phyloP scores from a whole-genome alignment of 2,888 invertebrate genomes.

The Choreutis nemorana region DNA sequence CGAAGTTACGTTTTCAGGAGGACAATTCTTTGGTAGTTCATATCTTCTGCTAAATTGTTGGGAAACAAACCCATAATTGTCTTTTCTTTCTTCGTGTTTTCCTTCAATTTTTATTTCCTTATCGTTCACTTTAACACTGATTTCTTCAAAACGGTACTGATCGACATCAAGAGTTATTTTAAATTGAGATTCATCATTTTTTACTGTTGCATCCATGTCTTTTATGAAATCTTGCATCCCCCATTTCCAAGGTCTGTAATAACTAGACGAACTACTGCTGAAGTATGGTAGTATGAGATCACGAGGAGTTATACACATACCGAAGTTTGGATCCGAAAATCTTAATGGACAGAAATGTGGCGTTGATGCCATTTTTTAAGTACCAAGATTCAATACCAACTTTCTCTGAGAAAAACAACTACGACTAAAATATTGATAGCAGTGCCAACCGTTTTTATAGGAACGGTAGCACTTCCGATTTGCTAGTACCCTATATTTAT shows the following conservation, averaged over 20 bases:
- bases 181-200: conserved; percentile 31
- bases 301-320: conserved; percentile 20
- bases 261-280: conserved; percentile 18
- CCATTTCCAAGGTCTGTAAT: conserved; percentile 27
- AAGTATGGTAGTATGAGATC: conserved; percentile 23
- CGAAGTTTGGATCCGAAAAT: conserved; percentile 20
- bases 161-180: conserved; percentile 72
- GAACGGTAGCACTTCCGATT: conserved; percentile 17
- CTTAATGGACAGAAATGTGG: conserved; percentile 16
- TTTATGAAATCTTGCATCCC: conserved; percentile 16
- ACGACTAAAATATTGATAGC: conserved; percentile 15
- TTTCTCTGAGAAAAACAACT: too few species aligned
- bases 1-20: conserved; percentile 24
- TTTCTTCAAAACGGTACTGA: conserved; percentile 73
- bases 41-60: conserved; percentile 54
- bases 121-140: conserved; percentile 71
- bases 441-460: conserved; percentile 27
- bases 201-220: conserved; percentile 25
- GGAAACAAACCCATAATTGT: conserved; percentile 50
- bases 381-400: conserved; percentile 3
- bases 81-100: conserved; percentile 53
- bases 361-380: conserved; percentile 18
- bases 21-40: conserved; percentile 32
- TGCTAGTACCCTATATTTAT: too few species aligned
- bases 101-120: conserved; percentile 68